Conservation (phyloP, 2,888 invertebrate species). For the Drosophila tanythrix region DNA sequence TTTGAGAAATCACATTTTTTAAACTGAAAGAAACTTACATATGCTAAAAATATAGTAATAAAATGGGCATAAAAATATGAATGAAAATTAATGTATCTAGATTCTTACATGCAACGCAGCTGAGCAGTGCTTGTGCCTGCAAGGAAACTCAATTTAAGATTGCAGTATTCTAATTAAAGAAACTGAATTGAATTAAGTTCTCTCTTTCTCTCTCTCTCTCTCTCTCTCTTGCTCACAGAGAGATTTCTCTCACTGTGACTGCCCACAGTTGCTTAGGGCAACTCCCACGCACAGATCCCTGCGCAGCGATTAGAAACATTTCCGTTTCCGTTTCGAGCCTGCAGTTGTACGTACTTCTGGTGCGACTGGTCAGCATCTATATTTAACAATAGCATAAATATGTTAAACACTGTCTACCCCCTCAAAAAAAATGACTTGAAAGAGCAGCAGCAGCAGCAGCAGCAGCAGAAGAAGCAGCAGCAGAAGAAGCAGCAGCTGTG, state of each 20-base stretch:
- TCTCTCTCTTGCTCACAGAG: too few relatives aligned
- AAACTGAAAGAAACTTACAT: not conserved
- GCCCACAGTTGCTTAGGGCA: constrained; percentile 39
- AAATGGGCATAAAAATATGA: not conserved
- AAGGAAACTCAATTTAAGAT: constrained; percentile 29
- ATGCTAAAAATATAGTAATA: not conserved
- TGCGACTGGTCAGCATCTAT: constrained; percentile 43
- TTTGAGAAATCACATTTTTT: not conserved
- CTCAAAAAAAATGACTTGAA: constrained; percentile 6
- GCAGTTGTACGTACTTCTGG: constrained; percentile 6
- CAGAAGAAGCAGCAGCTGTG: constrained; percentile 39
- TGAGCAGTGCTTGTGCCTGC: not conserved
- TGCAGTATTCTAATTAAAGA: constrained; percentile 37
- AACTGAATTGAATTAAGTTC: constrained; percentile 49
- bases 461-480: not conserved
- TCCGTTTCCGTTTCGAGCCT: constrained; percentile 73
- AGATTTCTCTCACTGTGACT: not conserved
- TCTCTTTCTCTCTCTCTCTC: not conserved
- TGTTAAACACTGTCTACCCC: not conserved
- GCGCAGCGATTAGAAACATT: constrained; percentile 69
- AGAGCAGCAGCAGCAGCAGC: not conserved
- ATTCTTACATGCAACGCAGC: not conserved
- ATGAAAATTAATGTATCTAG: not conserved
- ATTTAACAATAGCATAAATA: constrained; percentile 41
- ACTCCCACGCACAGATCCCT: constrained; percentile 65